Evolutionary conservation across 2,888 invertebrate species (phyloP).

Genomic region (Rhagophthalmus giganteus): DNA sequence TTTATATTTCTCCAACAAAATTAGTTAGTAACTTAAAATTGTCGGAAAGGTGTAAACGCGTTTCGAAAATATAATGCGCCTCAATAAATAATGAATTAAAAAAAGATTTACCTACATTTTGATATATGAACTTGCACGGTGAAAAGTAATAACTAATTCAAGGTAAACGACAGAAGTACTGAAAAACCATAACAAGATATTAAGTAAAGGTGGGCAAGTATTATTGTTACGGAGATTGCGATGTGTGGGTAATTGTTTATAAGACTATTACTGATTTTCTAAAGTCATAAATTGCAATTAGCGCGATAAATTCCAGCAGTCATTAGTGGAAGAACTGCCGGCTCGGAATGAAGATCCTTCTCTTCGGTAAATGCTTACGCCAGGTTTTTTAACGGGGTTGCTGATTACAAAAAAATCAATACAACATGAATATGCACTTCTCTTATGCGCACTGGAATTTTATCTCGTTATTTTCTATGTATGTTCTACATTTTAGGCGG

Average conservation of each 20-base stretch:
- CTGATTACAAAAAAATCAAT: constrained; percentile 37
- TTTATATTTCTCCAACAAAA: background rate
- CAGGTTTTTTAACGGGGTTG: constrained; percentile 28
- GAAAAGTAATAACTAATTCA: too few species aligned
- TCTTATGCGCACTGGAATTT: constrained; percentile 31
- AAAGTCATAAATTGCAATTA: constrained; percentile 40
- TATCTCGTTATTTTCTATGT: constrained; percentile 24
- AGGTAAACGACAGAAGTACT: too few species aligned
- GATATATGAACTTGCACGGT: too few species aligned
- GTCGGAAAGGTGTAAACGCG: too few species aligned
- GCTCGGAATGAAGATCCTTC: constrained; percentile 28
- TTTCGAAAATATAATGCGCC: too few species aligned
- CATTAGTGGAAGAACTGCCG: constrained; percentile 33
- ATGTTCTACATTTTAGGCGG: too few species aligned
- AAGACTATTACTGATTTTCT: constrained; percentile 30
- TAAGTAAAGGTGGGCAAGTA: constrained; percentile 15
- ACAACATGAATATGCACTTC: constrained; percentile 42
- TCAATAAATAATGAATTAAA: too few species aligned
- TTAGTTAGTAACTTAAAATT: too few species aligned
- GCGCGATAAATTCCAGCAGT: constrained; percentile 35
- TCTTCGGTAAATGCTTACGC: constrained; percentile 21
- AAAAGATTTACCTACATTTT: too few species aligned
- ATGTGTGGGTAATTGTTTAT: constrained; percentile 30
- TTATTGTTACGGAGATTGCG: constrained; percentile 13
- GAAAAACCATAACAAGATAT: too few species aligned